Conservation (phyloP, 2,888 invertebrate genomes). For the Terebella lapidaria region DNA sequence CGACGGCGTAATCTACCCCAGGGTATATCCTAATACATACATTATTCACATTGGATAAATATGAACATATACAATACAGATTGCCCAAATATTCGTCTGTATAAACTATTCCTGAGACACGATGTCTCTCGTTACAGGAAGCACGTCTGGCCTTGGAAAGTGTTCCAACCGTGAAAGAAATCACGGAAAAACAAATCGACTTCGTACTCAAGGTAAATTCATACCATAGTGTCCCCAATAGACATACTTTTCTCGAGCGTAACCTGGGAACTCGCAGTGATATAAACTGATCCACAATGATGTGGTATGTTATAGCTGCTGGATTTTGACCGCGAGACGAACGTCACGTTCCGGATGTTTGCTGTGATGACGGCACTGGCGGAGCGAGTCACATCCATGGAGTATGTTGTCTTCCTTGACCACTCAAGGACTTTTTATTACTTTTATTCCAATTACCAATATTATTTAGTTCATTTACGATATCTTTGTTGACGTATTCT, state of each 20-base stretch:
- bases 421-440: no score
- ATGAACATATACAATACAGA: no score
- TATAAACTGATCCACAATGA: no score
- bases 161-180: constrained; percentile 40
- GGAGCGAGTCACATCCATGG: constrained; percentile 50
- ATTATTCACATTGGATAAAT: no score
- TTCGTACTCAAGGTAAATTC: constrained; percentile 43
- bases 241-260: not conserved
- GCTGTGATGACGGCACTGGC: constrained; percentile 48
- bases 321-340: constrained; percentile 46
- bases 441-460: no score
- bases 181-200: constrained; percentile 47
- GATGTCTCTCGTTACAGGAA: constrained; percentile 34
- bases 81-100: no score
- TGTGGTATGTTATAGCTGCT: constrained; percentile 33
- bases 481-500: no score
- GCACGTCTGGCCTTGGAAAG: constrained; percentile 41
- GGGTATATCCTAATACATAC: constrained; percentile 27
- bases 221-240: not conserved
- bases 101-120: no score
- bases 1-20: constrained; percentile 39
- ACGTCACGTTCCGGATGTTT: constrained; percentile 51
- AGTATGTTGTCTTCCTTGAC: constrained; percentile 35
- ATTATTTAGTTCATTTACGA: no score
- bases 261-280: no score